These are phyloP conservation scores for Watsonalla cultraria DNA, from an alignment of 2,888 invertebrate species.

Conservation along the genomic window DNA sequence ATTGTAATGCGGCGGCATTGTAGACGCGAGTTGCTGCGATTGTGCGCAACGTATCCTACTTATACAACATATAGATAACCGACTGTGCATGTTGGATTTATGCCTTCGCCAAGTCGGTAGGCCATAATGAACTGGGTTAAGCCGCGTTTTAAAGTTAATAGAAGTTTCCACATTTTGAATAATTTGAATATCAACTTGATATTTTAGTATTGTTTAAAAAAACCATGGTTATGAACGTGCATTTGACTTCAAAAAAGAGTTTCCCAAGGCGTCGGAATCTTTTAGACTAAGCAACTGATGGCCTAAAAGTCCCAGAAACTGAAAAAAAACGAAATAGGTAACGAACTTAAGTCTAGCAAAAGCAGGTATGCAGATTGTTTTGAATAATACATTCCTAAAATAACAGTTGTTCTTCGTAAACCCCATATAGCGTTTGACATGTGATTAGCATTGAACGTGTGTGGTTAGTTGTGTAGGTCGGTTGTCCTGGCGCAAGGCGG, in stretches of 20 bases:
- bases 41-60: conserved; percentile 39
- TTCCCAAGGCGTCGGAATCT: no score
- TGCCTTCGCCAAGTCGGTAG: conserved; percentile 16
- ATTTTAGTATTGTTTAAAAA: no score
- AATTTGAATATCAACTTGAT: no score
- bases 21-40: conserved; percentile 60
- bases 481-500: conserved; percentile 13
- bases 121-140: not conserved
- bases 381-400: conserved; percentile 5
- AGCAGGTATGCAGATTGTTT: not conserved
- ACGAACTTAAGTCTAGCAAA: no score
- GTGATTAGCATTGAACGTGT: conserved; percentile 30
- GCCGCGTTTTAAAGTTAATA: no score
- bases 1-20: conserved; percentile 73
- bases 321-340: no score
- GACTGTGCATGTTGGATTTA: conserved; percentile 37
- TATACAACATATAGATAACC: conserved; percentile 28
- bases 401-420: conserved; percentile 8
- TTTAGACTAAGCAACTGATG: no score
- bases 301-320: no score
- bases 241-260: no score
- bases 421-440: conserved; percentile 14
- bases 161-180: no score
- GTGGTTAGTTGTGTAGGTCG: conserved; percentile 13
- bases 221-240: no score